These are phyloP conservation scores for Lepus timidus DNA, from an alignment of 2,113 vertebrate species.

Conservation along the genomic window DNA sequence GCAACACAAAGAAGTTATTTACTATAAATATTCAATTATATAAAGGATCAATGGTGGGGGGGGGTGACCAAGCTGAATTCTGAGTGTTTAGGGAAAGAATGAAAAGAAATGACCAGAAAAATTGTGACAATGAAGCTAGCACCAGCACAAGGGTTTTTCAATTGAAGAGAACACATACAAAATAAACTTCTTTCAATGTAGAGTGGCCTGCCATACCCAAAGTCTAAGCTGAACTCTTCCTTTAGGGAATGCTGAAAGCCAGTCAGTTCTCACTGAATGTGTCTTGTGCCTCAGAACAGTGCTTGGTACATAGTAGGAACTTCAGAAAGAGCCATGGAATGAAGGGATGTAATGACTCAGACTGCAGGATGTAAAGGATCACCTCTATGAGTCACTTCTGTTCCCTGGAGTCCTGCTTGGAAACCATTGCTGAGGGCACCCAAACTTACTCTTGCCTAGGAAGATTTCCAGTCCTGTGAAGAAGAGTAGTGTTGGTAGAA, in stretches of 20 bases:
- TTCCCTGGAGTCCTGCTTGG: not conserved
- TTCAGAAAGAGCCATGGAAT: not conserved
- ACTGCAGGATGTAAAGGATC: not conserved
- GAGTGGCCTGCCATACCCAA: not conserved
- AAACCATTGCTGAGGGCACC: not conserved
- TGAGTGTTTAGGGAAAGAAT: constrained; percentile 51
- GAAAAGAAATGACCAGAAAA: constrained; percentile 41
- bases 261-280: not conserved
- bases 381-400: not conserved
- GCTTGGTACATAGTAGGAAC: not conserved
- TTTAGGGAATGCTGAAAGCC: not conserved
- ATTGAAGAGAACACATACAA: not conserved
- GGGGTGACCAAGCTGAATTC: constrained; percentile 7
- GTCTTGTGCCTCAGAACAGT: not conserved
- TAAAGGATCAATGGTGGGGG: not conserved
- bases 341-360: constrained; percentile 1
- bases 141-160: not conserved
- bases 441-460: not conserved
- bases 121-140: constrained; percentile 37
- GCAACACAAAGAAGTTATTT: not conserved
- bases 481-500: not conserved
- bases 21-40: constrained; percentile 5
- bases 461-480: not conserved
- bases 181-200: not conserved
- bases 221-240: not conserved